These are phyloP conservation scores for Agrypnia vestita DNA, from an alignment of 1,140 invertebrate species.

Conservation along the genomic window DNA sequence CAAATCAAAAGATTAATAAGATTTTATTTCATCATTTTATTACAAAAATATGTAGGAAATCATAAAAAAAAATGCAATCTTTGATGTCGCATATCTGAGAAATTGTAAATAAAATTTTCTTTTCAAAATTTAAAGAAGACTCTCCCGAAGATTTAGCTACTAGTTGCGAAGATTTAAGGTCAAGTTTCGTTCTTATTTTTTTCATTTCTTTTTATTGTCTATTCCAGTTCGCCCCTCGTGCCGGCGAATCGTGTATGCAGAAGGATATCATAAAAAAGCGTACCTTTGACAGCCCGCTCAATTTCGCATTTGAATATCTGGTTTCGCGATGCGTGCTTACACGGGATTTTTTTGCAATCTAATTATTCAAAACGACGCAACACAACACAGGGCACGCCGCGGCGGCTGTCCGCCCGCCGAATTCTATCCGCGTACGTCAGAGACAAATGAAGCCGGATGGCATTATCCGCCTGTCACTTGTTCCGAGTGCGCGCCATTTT, in stretches of 20 bases:
- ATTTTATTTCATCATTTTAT: no score
- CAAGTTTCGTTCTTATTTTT: no score
- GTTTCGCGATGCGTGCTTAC: slow-evolving; percentile 29
- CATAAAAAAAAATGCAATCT: no score
- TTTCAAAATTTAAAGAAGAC: no score
- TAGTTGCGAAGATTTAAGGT: no score
- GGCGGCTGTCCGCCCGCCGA: neutral
- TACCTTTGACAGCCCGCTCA: slow-evolving; percentile 30
- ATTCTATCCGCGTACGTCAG: slow-evolving; percentile 31
- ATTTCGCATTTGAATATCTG: slow-evolving; percentile 40
- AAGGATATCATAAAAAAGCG: slow-evolving; percentile 31
- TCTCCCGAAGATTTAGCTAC: no score
- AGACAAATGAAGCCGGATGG: slow-evolving; percentile 32
- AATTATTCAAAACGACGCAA: slow-evolving; percentile 29
- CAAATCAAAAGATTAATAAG: no score
- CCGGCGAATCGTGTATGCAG: slow-evolving; percentile 28
- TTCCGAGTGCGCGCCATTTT: slow-evolving; percentile 39
- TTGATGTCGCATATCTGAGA: no score
- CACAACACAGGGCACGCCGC: neutral
- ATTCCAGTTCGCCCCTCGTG: neutral
- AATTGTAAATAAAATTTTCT: no score
- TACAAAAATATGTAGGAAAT: no score
- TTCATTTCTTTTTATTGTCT: no score
- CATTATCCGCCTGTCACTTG: slow-evolving; percentile 31
- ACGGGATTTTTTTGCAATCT: slow-evolving; percentile 21